Evolutionary conservation across 2,888 invertebrate genomes (phyloP), one percentile per base, ranked within the genome.

Genomic region (Steinernema scapterisci): DNA sequence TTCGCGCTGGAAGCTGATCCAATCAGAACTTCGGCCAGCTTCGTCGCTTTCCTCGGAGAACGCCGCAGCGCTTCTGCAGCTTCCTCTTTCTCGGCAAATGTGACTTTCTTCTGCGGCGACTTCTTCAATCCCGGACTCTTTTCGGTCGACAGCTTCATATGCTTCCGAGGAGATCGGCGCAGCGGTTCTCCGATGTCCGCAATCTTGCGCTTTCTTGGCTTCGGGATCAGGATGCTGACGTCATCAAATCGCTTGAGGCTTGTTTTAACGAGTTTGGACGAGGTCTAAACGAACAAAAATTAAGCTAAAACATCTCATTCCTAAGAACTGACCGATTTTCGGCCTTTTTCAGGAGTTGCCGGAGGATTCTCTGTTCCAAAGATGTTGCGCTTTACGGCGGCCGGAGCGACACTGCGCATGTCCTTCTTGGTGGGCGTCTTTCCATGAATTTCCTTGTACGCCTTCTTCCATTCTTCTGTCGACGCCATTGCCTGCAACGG

Each of bases 371-470:
- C 63, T 1, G 63, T 63, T 3, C 63, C 63, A 13, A 63, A 63
- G 13, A 63, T 31, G 31, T 63, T 63, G 9, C 63, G 63, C 31
- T 63, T 63, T 9, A 63, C 63, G 16, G 63, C 27, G 16, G 63
- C 63, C 16, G 63, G 63, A 1, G 63, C 63, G 2, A 63, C 63
- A 13, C 16, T 63, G 7, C 63, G 27, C 31, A 63, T 63, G 21
- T 75, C 71, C 19, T 75, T 76, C 44, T 80, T 74, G 25, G 78
- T 78, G 25, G 84, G 84, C 9, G 82, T 77, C 73, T 79, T 79
- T 9, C 80, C 80, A 70, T 84, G 79, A 54, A 84, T 80, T 27
- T 77, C 77, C 38, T 80, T 80, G 72, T 81, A 84, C 9, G 80
- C 79, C 23, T 71, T 38, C 38, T 76, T 76, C 84, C 84, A 84